Evolutionary conservation across 2,888 invertebrate species (phyloP), one percentile per base, ranked within the genome.

Genomic region (Campopleginae sp.): DNA sequence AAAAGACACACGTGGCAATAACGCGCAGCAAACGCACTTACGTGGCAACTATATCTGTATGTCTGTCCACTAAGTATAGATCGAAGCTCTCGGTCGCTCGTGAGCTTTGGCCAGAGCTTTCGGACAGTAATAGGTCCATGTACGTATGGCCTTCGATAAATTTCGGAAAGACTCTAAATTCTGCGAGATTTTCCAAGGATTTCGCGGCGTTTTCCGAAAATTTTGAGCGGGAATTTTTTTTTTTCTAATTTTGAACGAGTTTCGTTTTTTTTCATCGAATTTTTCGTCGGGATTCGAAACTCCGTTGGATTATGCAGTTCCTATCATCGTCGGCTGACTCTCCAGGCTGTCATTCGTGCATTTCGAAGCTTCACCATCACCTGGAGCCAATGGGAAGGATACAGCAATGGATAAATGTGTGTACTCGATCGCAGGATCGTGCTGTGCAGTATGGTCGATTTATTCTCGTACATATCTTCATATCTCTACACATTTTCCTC

Each of bases 1-100:
- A 58, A 27, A 79, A 54, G 65, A 66, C 70, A 38, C 71, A 76
- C 54, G 63, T 42, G 80, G 76, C 63, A 80, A 76, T 77, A 76
- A 65, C 70, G 46, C 63, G 33, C 31, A n/a, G 63, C 33, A 63
- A 63, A 63, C 33, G 63, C n/a, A 31, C 17, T 63, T 33, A 33
- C 33, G 63, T n/a, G 17, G 33, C 12, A 42, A 5, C 19, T 38
- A 65, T 65, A 65, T 38, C 38, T 58, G 23, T 27, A 58, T 38
- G 42, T 23, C 1, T 17, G 12, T 19, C 19, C 38, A 19, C 65
- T 65, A 65, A 38, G 38, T 65, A 38, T 38, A 65, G 65, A 65
- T 42, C 42, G 33, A 38, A 42, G 63, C 68, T 54, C 66, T 81
- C 63, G 71, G 71, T 51, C 70, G 70, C 51, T 38, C 31, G 31